Conservation (phyloP, 2,797 vertebrate genomes). For the Cygnus olor region DNA sequence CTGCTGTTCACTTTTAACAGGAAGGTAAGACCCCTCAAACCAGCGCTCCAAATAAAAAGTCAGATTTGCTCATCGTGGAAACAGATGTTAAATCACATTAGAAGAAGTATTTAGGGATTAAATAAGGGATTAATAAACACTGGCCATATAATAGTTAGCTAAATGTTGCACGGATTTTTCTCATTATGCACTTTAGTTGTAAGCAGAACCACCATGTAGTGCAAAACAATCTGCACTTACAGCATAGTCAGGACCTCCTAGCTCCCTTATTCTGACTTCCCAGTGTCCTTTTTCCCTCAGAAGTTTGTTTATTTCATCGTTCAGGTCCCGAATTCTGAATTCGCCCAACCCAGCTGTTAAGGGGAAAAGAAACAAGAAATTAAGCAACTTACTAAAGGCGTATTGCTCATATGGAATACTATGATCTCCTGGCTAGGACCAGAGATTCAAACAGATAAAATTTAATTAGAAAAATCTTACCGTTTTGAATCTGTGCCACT, state of each 20-base stretch:
- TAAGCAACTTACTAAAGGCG: neutral
- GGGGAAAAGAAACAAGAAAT: neutral
- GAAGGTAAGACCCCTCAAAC: neutral
- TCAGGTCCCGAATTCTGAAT: slow-evolving; percentile 94
- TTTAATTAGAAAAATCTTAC: slow-evolving; percentile 76
- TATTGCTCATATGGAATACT: neutral
- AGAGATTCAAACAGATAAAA: neutral
- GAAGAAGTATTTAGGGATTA: neutral
- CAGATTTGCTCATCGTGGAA: neutral
- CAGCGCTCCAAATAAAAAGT: neutral
- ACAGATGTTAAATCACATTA: neutral
- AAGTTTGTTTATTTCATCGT: slow-evolving; percentile 98
- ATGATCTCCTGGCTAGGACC: neutral
- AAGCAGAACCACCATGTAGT: neutral
- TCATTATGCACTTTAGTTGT: neutral
- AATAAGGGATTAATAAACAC: neutral
- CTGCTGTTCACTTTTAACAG: neutral
- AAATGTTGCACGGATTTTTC: neutral
- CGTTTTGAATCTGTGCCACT: slow-evolving; percentile 97
- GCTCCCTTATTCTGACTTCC: slow-evolving; percentile 93
- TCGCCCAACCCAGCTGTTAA: slow-evolving; percentile 93
- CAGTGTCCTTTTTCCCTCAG: slow-evolving; percentile 96
- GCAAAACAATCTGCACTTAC: slow-evolving; percentile 72
- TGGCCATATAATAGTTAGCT: neutral
- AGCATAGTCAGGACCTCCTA: slow-evolving; percentile 93